These are phyloP conservation scores for Molanna angustata DNA, from an alignment of 2,888 invertebrate species.

Conservation along the genomic window DNA sequence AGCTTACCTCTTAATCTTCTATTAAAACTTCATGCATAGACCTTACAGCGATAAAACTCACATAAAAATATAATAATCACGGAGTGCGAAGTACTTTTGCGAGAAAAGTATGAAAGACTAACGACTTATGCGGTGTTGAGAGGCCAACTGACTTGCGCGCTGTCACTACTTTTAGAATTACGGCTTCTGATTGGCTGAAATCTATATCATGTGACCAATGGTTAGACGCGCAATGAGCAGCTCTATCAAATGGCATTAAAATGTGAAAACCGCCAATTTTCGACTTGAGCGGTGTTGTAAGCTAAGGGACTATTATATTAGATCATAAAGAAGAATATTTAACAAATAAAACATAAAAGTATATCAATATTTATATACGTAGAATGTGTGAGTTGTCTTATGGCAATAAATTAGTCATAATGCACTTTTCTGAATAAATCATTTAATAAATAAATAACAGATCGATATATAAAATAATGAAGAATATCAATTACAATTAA, in stretches of 20 bases:
- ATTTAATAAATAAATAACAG: too few relatives aligned
- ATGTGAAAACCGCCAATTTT: slow-evolving; percentile 3
- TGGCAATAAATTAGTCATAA: too few relatives aligned
- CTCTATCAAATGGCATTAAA: background rate
- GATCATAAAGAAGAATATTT: too few relatives aligned
- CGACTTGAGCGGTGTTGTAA: slow-evolving; percentile 5
- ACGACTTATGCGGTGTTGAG: slow-evolving; percentile 1
- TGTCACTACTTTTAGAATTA: slow-evolving; percentile 1
- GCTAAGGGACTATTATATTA: background rate
- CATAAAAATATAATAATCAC: background rate
- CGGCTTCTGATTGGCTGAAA: background rate
- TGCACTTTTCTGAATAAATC: too few relatives aligned
- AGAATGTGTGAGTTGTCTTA: too few relatives aligned
- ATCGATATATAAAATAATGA: too few relatives aligned
- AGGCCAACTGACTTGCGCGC: slow-evolving; percentile 4
- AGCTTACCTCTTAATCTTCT: slow-evolving; percentile 1
- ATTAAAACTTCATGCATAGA: background rate
- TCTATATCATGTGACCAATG: background rate
- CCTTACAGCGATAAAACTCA: background rate
- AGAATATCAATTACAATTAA: too few relatives aligned
- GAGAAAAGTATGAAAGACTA: background rate
- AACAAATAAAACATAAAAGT: too few relatives aligned
- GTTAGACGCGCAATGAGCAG: background rate
- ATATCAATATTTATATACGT: too few relatives aligned
- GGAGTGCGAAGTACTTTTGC: background rate